Evolutionary conservation across 2,888 invertebrate species (phyloP), one percentile per base, ranked within the genome.

Genomic region (Coelogynopora nodosa): DNA sequence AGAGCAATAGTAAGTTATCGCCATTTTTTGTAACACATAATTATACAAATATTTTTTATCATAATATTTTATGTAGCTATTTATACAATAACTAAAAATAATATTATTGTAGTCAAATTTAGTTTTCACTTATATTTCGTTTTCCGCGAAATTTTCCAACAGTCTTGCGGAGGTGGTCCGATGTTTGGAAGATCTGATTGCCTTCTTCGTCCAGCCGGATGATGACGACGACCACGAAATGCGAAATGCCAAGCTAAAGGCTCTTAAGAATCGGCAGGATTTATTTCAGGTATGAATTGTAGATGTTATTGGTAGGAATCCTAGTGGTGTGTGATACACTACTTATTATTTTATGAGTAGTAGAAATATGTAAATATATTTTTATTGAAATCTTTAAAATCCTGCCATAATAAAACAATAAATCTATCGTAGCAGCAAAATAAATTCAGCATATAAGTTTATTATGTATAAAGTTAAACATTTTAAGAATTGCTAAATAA

Each of bases 171-270:
- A 98, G 93, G 98, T 99, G 95, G 96, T 98, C 84, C 98, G 97
- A 95, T 97, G 98, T 90, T 94, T 99, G 87, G 98, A 99, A 91
- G 99, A 99, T 93, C 94, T 99, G 89, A 99, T 99, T 90, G 98
- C 97, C 92, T 99, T 99, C 92, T 99, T 99, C 93, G 97, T 97
- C 0, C 98, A 99, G 91, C 99, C 99, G 0, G 96, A 95, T 89
- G 97, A 97, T 90, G 97, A 98, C 90, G 97, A 97, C 94, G 98
- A 98, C 91, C 99, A 99, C 92, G 99, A 99, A 93, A 98, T 98
- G 90, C 97, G 97, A 90, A 99, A 99, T 92, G 97, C 97, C 92
- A 94, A 95, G 89, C 94, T 99, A 90, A 95, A 98, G 85, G 99
- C 99, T 0, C 93, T 99, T 86, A 94, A 98, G 88, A 99, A 98